These are phyloP conservation scores for Pentalonia nigronervosa DNA, from an alignment of 1,140 invertebrate genomes.

Conservation along the genomic window DNA sequence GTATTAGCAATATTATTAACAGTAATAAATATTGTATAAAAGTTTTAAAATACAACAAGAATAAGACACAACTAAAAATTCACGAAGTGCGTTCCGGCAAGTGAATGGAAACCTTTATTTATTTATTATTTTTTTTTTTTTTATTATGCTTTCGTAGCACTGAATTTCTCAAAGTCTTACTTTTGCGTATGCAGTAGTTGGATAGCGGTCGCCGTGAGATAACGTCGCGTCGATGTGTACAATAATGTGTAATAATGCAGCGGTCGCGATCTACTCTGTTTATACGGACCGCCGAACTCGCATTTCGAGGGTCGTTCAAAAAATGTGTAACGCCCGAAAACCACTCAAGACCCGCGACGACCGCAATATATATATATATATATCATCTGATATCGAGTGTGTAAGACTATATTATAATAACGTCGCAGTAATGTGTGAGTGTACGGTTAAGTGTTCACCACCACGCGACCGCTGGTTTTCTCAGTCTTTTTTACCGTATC, in stretches of 20 bases:
- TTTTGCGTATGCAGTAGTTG: background rate
- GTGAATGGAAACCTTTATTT: background rate
- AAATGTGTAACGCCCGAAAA: constrained; percentile 42
- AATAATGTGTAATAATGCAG: background rate
- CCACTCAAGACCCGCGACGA: constrained; percentile 34
- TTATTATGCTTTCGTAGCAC: background rate
- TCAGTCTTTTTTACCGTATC: background rate
- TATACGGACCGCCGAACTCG: background rate
- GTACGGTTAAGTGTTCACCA: background rate
- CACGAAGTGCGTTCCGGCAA: background rate
- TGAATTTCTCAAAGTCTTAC: background rate
- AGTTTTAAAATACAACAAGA: background rate
- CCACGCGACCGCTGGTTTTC: background rate
- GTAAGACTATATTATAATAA: background rate
- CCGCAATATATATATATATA: background rate
- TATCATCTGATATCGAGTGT: background rate
- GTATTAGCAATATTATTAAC: background rate
- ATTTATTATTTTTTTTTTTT: background rate
- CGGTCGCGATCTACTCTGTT: background rate
- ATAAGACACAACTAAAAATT: background rate
- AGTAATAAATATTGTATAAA: background rate
- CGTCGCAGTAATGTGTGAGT: background rate
- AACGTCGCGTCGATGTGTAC: background rate
- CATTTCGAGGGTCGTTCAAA: background rate
- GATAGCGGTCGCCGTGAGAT: background rate